Percentiles rank a stretch among this genome's conserved stretches.
These are phyloP conservation scores for Halcyon senegalensis DNA, from an alignment of 2,113 vertebrate genomes.

Conservation along the genomic window DNA sequence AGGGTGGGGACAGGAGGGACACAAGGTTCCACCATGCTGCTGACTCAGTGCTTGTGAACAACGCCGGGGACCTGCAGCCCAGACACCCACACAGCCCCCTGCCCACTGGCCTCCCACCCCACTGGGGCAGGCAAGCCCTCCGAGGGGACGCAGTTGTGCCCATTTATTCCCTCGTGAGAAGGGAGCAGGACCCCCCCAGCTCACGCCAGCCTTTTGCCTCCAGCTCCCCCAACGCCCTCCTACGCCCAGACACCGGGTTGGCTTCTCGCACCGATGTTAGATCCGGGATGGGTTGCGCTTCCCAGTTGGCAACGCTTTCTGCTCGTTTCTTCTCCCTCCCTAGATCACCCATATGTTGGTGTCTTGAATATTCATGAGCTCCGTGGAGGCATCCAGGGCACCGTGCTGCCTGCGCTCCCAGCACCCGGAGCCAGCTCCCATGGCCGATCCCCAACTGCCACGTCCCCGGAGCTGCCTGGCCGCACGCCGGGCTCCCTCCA, in stretches of 20 bases:
- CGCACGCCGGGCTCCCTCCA: background rate
- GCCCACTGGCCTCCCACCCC: background rate
- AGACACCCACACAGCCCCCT: accelerated
- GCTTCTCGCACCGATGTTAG: background rate
- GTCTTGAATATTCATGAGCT: background rate
- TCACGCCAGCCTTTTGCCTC: background rate
- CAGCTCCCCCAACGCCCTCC: background rate
- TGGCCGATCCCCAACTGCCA: accelerated
- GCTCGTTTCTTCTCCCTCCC: background rate
- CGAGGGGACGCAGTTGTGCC: accelerated
- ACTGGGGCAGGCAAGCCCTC: accelerated
- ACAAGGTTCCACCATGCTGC: accelerated
- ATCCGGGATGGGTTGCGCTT: background rate
- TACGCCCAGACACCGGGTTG: background rate
- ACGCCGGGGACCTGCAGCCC: accelerated
- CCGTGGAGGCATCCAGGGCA: background rate
- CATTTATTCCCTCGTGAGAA: background rate
- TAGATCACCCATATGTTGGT: background rate
- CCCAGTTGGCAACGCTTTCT: background rate
- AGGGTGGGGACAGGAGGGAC: background rate
- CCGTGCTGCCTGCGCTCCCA: background rate
- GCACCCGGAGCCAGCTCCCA: background rate
- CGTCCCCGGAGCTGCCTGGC: background rate
- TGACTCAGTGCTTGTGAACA: background rate
- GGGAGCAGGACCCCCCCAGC: background rate